Base-by-base conservation (phyloP, 2,113 vertebrate species). In the Hiodon alosoides region DNA sequence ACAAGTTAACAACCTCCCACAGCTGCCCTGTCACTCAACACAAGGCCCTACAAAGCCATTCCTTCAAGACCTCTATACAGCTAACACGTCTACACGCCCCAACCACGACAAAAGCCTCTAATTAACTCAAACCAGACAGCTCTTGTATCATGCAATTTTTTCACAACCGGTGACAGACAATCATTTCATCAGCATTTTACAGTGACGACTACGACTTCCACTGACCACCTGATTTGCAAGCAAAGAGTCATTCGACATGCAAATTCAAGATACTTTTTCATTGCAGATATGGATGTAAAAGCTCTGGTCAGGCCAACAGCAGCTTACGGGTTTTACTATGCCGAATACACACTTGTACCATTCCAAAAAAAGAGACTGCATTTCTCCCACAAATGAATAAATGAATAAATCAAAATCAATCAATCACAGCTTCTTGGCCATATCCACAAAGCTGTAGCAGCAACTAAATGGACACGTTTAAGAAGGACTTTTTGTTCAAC, bases 21-120 rank as follows among this genome's bases (percentile, higher is more conserved):
- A 82, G 77, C 73, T 82, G 77, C 65, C 69, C n/a, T 14, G 64
- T 72, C 79, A 81, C 58, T 78, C 76, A 76, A 67, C 61, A 61
- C 7, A 60, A 14, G n/a, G 68, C 60, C 61, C 50, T n/a, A 71
- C 13, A 71, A 76, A 54, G 48, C 14, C 31, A n/a, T 46, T 70
- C 31, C 31, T 31, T 31, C 66, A 67, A 59, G 9, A 31, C 46
- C 54, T 71, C 60, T 66, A 58, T 65, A 53, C 54, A 2, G 48
- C 51, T 47, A 4, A 71, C 5, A 68, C 50, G 50, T 16, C 17
- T 59, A 47, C 17, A 77, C 5, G 8, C 50, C 17, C 14, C 72
- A 60, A 11, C 46, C 10, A 11, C 4, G 7, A 58, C 16, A 55
- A 31, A 31, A 31, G 31, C 31, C 10, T 57, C 54, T 57, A 57